Percentiles rank a stretch among this genome's conserved stretches.
These are phyloP conservation scores for Orthosia incerta DNA, from an alignment of 2,888 invertebrate genomes.

Conservation along the genomic window DNA sequence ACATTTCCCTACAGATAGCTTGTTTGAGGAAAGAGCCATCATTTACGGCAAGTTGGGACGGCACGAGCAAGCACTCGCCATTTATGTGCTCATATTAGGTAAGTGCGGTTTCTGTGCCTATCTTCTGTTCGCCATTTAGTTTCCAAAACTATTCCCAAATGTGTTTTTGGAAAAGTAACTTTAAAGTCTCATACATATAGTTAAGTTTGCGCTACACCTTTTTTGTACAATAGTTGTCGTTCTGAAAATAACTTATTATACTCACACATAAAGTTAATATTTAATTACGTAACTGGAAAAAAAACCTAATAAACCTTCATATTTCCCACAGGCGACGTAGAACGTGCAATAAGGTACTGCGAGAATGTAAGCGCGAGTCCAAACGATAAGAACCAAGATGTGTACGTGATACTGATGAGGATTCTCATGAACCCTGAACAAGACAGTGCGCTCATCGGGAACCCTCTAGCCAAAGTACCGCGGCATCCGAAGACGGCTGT, in stretches of 20 bases:
- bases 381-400: constrained; percentile 84
- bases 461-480: constrained; percentile 85
- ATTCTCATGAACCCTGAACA: constrained; percentile 85
- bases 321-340: constrained; percentile 92
- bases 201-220: no score
- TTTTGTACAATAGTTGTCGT: no score
- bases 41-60: constrained; percentile 97
- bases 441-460: constrained; percentile 77
- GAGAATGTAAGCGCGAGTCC: constrained; percentile 92
- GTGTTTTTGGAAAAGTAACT: no score
- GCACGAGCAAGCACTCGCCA: constrained; percentile 97
- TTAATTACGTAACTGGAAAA: no score
- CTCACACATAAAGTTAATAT: no score
- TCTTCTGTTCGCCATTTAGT: no score
- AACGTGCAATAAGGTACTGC: constrained; percentile 96
- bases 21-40: constrained; percentile 98
- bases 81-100: constrained; percentile 97
- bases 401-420: constrained; percentile 92
- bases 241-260: no score
- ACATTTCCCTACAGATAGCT: constrained; percentile 95
- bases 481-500: constrained; percentile 92
- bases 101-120: constrained; percentile 50
- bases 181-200: no score
- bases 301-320: neutral
- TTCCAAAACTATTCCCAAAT: neutral